These are phyloP conservation scores for Branchipolynoe longqiensis DNA, from an alignment of 2,888 invertebrate species.

Conservation along the genomic window DNA sequence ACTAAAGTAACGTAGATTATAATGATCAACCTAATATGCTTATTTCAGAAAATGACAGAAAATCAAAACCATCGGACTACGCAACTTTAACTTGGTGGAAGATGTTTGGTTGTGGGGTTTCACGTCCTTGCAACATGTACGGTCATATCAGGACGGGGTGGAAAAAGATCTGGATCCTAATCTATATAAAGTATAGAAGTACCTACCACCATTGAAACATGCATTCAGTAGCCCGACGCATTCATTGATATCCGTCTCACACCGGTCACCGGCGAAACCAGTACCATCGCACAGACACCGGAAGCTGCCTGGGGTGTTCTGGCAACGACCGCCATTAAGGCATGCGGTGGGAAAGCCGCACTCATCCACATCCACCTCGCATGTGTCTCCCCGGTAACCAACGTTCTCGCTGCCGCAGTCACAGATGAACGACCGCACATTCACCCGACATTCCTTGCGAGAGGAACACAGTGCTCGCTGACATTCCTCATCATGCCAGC, in stretches of 20 bases:
- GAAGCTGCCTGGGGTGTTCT: conserved; percentile 71
- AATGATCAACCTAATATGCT: too few species aligned
- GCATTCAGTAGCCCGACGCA: conserved; percentile 84
- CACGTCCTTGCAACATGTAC: too few species aligned
- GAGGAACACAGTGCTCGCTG: conserved; percentile 70
- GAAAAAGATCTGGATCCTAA: neutral
- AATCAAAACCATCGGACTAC: too few species aligned
- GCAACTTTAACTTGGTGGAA: too few species aligned
- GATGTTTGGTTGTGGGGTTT: too few species aligned
- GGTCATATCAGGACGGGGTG: neutral
- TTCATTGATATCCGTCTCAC: conserved; percentile 89
- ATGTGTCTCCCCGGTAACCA: conserved; percentile 73
- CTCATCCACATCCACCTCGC: conserved; percentile 89
- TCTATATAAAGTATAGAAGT: neutral
- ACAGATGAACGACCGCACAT: conserved; percentile 70
- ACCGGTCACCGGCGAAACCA: conserved; percentile 73
- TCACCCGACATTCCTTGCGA: conserved; percentile 68
- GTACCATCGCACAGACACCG: conserved; percentile 72
- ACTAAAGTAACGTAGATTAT: too few species aligned
- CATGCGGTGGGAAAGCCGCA: conserved; percentile 83
- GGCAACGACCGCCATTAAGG: conserved; percentile 72
- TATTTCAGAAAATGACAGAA: too few species aligned
- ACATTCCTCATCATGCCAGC: conserved; percentile 76
- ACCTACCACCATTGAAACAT: conserved; percentile 76
- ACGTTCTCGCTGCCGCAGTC: conserved; percentile 71